A percentile compares a stretch with the other conserved stretches of the same genome.
These are phyloP conservation scores for Grallaria varia DNA, from an alignment of 2,113 vertebrate genomes.

Conservation along the genomic window DNA sequence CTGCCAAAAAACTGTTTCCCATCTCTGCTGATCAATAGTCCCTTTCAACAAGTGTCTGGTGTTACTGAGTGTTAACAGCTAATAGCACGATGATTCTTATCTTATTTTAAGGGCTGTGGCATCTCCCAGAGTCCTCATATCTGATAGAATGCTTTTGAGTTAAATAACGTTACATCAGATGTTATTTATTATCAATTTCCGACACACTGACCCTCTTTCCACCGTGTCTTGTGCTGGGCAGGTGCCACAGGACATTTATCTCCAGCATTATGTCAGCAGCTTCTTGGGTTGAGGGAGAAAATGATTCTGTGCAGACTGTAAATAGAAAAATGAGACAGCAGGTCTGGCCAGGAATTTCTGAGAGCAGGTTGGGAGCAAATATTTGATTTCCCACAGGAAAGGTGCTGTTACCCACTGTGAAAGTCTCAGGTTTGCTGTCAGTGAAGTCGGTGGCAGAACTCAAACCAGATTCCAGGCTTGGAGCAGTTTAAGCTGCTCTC, in stretches of 20 bases:
- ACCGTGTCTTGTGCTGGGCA: not conserved
- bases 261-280: not conserved
- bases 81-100: not conserved
- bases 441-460: not conserved
- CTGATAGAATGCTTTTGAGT: not conserved
- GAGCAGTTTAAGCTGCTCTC: not conserved
- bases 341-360: not conserved
- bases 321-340: not conserved
- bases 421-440: not conserved
- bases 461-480: not conserved
- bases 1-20: slow-evolving; percentile 14
- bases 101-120: not conserved
- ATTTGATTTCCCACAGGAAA: not conserved
- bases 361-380: not conserved
- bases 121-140: not conserved
- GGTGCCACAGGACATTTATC: not conserved
- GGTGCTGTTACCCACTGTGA: not conserved
- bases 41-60: not conserved
- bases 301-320: not conserved
- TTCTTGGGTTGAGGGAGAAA: not conserved
- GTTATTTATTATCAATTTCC: not conserved
- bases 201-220: not conserved
- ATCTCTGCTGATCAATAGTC: not conserved
- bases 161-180: not conserved
- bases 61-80: not conserved